Conservation (phyloP, 2,113 vertebrate species). For the Scytalopus superciliaris region DNA sequence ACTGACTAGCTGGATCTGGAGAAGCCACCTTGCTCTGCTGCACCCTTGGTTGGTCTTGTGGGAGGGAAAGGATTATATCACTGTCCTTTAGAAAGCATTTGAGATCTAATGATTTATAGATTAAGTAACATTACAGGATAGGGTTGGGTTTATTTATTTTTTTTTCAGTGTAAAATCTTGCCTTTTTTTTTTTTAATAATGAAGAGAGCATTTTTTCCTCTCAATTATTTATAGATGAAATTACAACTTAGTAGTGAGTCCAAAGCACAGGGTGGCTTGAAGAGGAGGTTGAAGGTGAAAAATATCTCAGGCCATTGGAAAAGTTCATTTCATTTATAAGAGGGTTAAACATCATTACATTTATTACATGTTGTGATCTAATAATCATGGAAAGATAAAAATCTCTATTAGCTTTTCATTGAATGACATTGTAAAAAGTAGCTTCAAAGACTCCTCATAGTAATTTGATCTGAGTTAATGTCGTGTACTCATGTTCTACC, state of each 20-base stretch:
- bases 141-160: rapidly evolving
- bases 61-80: neutral
- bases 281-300: neutral
- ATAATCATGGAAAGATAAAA: neutral
- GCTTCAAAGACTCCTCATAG: neutral
- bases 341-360: neutral
- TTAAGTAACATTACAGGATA: neutral
- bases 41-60: neutral
- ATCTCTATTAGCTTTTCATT: neutral
- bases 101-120: neutral
- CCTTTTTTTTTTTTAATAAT: neutral
- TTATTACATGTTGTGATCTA: neutral
- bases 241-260: neutral
- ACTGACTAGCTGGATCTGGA: neutral
- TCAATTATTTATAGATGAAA: neutral
- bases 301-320: neutral
- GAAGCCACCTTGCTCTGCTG: neutral
- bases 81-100: neutral
- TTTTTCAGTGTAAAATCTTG: neutral
- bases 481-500: neutral
- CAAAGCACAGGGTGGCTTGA: neutral
- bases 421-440: neutral
- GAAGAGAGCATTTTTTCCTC: neutral
- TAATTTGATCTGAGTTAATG: neutral
- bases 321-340: neutral